These are phyloP conservation scores for Sternotherus odoratus DNA, from an alignment of 2,797 vertebrate species.

Conservation along the genomic window DNA sequence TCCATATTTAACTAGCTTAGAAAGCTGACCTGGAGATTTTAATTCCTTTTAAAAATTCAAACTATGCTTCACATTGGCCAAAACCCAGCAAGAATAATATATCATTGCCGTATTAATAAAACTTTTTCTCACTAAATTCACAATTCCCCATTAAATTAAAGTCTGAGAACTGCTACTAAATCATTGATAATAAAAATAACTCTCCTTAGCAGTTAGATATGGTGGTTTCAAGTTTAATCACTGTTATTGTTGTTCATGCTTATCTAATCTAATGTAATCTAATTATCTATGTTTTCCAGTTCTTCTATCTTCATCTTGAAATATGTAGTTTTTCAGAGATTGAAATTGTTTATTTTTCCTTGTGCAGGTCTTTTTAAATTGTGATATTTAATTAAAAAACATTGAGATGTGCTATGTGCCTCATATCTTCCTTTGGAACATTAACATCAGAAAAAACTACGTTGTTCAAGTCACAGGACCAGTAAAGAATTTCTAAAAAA, in stretches of 20 bases:
- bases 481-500: slow-evolving; percentile 30
- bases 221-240: slow-evolving; percentile 60
- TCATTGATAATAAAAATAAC: slow-evolving; percentile 68
- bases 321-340: slow-evolving; percentile 36
- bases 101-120: slow-evolving; percentile 67
- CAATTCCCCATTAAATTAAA: slow-evolving; percentile 39
- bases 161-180: slow-evolving; percentile 29
- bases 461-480: neutral
- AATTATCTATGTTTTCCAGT: slow-evolving; percentile 57
- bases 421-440: slow-evolving; percentile 27
- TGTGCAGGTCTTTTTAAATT: slow-evolving; percentile 14
- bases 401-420: neutral
- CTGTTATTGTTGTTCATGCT: slow-evolving; percentile 59
- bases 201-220: slow-evolving; percentile 15
- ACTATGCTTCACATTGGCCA: slow-evolving; percentile 6
- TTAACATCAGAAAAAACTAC: neutral
- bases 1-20: neutral
- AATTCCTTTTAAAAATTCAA: slow-evolving; percentile 34
- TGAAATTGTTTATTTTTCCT: slow-evolving; percentile 22
- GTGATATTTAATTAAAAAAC: slow-evolving; percentile 44
- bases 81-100: slow-evolving; percentile 41
- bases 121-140: slow-evolving; percentile 26
- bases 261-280: slow-evolving; percentile 69
- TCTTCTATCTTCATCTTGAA: slow-evolving; percentile 15
- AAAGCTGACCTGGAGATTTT: slow-evolving; percentile 4